Conservation (phyloP, 2,797 vertebrate genomes). For the Mormyrops boulengeri region DNA sequence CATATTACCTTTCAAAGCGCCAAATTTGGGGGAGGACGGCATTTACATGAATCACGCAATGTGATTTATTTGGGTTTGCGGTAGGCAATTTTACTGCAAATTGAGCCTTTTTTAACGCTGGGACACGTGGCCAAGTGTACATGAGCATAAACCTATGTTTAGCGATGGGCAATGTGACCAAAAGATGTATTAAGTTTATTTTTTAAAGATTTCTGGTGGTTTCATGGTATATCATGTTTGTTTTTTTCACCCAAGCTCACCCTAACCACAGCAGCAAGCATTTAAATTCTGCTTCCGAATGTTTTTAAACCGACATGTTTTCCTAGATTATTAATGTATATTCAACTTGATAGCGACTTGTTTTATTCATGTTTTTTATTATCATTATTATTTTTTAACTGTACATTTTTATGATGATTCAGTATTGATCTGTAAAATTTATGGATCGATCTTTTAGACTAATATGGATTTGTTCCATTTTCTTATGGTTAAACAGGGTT, state of each 20-base stretch:
- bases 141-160: not conserved
- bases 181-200: not conserved
- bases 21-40: not conserved
- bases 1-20: not conserved
- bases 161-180: not conserved
- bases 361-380: too few relatives aligned
- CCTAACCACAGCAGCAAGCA: not conserved
- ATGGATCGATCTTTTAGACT: not conserved
- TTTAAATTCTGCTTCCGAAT: not conserved
- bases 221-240: not conserved
- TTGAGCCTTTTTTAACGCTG: not conserved
- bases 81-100: not conserved
- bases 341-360: not conserved
- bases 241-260: not conserved
- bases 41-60: not conserved
- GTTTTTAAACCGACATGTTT: not conserved
- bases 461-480: not conserved
- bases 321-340: not conserved
- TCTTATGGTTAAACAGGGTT: not conserved
- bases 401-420: too few relatives aligned
- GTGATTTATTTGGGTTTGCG: not conserved
- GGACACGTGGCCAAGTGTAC: not conserved
- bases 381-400: too few relatives aligned
- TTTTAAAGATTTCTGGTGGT: not conserved
- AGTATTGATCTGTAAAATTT: too few relatives aligned